A percentile compares a stretch with the other conserved stretches of the same genome.
phyloP scores from a whole-genome alignment of 2,888 invertebrate species.

The Dicranocentrus wangi region DNA sequence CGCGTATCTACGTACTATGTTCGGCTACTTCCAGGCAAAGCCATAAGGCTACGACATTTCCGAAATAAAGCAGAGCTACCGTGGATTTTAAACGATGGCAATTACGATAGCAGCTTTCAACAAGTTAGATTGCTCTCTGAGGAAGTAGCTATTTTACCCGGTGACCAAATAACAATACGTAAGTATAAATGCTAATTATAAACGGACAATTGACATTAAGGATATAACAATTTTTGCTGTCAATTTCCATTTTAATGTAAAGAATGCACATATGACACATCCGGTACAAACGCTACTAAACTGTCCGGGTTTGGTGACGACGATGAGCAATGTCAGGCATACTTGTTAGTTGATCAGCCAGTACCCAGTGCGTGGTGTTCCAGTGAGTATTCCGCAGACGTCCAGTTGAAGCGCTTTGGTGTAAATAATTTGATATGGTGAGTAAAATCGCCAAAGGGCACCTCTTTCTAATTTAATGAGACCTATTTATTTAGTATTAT shows the following conservation, averaged over 20 bases:
- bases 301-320: constrained; percentile 10
- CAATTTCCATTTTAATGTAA: not conserved
- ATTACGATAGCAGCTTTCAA: constrained; percentile 42
- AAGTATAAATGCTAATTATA: no score
- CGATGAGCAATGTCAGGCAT: constrained; percentile 15
- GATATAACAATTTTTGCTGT: not conserved
- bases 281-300: constrained; percentile 4
- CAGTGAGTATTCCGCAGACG: constrained; percentile 29
- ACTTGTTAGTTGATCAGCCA: constrained; percentile 16
- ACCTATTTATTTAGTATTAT: no score
- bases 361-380: constrained; percentile 25
- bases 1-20: no score
- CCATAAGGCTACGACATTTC: constrained; percentile 41
- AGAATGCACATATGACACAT: constrained; percentile 53
- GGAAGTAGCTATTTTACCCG: constrained; percentile 44
- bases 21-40: no score
- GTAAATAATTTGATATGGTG: constrained; percentile 6
- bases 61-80: constrained; percentile 40
- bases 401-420: constrained; percentile 8
- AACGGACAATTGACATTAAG: not conserved
- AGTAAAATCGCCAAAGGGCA: not conserved
- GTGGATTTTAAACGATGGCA: constrained; percentile 50
- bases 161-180: constrained; percentile 55
- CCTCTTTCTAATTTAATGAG: no score
- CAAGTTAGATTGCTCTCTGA: constrained; percentile 29